These are phyloP conservation scores for Cassiopea andromeda DNA, from an alignment of 30 jellyfish, hydroid and myxozoan genomes.

Conservation along the genomic window DNA sequence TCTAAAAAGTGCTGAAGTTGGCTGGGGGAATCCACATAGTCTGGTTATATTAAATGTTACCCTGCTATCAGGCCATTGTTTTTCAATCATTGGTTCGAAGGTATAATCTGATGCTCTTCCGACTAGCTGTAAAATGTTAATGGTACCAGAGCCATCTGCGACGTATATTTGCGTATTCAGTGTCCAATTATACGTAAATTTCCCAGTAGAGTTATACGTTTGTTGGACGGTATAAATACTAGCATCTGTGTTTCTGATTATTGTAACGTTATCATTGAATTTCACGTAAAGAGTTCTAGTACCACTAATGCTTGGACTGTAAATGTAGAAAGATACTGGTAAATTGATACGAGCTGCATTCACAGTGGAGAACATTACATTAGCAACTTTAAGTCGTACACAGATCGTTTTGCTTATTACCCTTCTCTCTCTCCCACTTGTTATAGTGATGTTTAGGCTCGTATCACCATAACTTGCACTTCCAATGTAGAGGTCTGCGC, in stretches of 20 bases:
- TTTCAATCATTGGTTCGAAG: slow-evolving; percentile 1
- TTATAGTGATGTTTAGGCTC: neutral
- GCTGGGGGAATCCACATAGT: neutral
- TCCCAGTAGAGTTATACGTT: neutral
- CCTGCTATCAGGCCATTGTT: neutral
- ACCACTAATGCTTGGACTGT: neutral
- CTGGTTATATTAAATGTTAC: neutral
- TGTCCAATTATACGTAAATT: neutral
- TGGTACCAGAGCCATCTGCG: slow-evolving; percentile 33
- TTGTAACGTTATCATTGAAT: neutral
- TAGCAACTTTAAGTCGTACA: neutral
- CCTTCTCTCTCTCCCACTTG: neutral
- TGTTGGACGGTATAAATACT: neutral
- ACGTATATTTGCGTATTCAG: neutral
- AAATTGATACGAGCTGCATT: neutral
- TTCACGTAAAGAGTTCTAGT: neutral
- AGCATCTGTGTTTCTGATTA: neutral
- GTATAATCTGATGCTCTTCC: neutral
- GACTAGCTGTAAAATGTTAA: slow-evolving; percentile 16
- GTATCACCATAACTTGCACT: slow-evolving; percentile 25
- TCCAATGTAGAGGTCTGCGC: slow-evolving; percentile 9
- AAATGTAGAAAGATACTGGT: neutral
- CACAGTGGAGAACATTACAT: neutral
- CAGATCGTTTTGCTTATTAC: slow-evolving; percentile 12
- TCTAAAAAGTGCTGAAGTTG: slow-evolving; percentile 13